Evolutionary conservation across 2,888 invertebrate genomes (phyloP).

Genomic region (Pammene fasciana): DNA sequence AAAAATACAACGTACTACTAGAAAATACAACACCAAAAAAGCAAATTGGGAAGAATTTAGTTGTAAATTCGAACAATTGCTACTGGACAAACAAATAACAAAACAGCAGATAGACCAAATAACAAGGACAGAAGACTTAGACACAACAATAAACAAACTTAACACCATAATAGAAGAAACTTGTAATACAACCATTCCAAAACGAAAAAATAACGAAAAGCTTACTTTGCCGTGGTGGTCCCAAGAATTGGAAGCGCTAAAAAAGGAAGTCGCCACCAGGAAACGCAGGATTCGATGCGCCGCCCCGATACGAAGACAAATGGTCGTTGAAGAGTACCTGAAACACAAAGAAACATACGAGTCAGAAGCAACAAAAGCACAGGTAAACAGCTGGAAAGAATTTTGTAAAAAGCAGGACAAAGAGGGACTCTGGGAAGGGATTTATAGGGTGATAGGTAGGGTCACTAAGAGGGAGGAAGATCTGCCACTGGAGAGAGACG

Average conservation of each 20-base stretch:
- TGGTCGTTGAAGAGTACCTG: conserved; percentile 39
- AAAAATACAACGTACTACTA: neutral
- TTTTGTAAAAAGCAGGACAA: conserved; percentile 38
- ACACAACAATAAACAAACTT: neutral
- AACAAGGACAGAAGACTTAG: neutral
- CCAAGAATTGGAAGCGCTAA: conserved; percentile 27
- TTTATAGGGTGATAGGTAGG: neutral
- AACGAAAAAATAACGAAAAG: conserved; percentile 10
- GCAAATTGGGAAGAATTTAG: neutral
- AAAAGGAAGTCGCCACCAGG: conserved; percentile 22
- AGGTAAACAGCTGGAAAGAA: conserved; percentile 37
- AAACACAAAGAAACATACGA: conserved; percentile 34
- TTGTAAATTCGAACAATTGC: neutral
- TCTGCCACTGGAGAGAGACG: neutral
- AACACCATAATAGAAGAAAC: conserved; percentile 2
- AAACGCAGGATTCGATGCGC: conserved; percentile 30
- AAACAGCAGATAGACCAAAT: neutral
- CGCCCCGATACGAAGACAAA: conserved; percentile 31
- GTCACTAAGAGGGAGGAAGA: neutral
- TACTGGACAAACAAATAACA: neutral
- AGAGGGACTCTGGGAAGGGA: conserved; percentile 6
- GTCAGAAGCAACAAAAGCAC: conserved; percentile 2
- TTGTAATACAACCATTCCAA: conserved; percentile 33
- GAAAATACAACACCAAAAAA: neutral
- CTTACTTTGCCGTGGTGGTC: conserved; percentile 46